phyloP scores from a whole-genome alignment of 2,113 vertebrate genomes.

The Neogale vison region DNA sequence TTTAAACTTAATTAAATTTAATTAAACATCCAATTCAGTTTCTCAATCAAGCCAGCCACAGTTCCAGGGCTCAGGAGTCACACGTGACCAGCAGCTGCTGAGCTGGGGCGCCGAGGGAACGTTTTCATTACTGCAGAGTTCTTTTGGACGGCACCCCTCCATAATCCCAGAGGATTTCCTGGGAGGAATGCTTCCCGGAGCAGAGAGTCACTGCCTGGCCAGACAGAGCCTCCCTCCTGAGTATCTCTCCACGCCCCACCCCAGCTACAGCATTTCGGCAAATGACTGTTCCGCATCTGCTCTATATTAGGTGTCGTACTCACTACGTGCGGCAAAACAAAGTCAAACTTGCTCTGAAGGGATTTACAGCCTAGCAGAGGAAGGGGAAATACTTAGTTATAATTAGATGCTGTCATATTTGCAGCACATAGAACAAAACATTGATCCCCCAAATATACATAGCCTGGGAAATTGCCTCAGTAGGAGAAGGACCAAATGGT shows the following conservation, averaged over 20 bases:
- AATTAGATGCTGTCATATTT: background rate
- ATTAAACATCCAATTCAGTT: background rate
- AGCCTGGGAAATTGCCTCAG: background rate
- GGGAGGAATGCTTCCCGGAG: background rate
- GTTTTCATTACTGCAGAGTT: background rate
- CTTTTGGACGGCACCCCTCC: background rate
- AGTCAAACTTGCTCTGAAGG: background rate
- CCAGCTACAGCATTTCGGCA: background rate
- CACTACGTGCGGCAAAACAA: background rate
- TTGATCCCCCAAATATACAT: background rate
- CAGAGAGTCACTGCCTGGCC: background rate
- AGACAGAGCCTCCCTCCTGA: background rate
- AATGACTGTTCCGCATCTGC: fast-evolving
- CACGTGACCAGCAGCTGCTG: background rate
- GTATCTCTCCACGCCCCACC: background rate
- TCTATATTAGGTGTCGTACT: background rate
- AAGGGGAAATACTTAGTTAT: background rate
- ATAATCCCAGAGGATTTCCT: background rate
- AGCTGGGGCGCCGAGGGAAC: background rate
- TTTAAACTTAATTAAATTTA: background rate
- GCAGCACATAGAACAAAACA: background rate
- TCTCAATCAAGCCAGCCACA: background rate
- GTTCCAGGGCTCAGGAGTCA: background rate
- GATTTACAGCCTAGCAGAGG: background rate
- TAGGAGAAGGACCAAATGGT: background rate